These are phyloP conservation scores for Netelia virgata DNA, from an alignment of 2,888 invertebrate genomes.

Conservation along the genomic window DNA sequence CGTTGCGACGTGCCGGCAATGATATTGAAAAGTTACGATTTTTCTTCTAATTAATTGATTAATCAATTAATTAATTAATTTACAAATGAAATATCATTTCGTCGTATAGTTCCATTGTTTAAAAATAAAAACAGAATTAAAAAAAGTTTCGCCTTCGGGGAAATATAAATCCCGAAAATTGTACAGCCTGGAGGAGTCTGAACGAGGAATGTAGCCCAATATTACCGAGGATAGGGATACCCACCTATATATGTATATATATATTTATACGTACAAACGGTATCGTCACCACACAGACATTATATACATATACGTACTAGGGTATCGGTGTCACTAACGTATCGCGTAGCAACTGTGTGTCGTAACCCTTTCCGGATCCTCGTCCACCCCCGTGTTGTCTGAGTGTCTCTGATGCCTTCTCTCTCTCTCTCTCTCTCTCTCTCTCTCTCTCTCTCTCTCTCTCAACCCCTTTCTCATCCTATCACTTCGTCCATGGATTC, in stretches of 20 bases:
- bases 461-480: not conserved
- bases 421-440: constrained; percentile 22
- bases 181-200: not conserved
- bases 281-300: not conserved
- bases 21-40: no score
- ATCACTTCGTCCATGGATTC: constrained; percentile 42
- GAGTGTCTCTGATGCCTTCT: not conserved
- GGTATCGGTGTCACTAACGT: constrained; percentile 70
- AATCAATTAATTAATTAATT: no score
- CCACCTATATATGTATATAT: not conserved
- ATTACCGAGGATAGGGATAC: not conserved
- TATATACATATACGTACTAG: constrained; percentile 13
- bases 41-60: no score
- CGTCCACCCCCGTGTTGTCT: constrained; percentile 24
- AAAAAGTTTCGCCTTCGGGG: not conserved
- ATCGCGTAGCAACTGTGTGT: constrained; percentile 66
- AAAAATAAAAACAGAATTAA: no score
- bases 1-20: no score
- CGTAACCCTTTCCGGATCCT: constrained; percentile 39
- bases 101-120: no score
- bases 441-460: constrained; percentile 4
- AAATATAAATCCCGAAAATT: constrained; percentile 3
- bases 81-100: no score
- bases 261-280: no score
- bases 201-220: not conserved